Evolutionary conservation across 2,888 invertebrate genomes (phyloP), one percentile per base, ranked within the genome.

Genomic region (Macropis europaea): DNA sequence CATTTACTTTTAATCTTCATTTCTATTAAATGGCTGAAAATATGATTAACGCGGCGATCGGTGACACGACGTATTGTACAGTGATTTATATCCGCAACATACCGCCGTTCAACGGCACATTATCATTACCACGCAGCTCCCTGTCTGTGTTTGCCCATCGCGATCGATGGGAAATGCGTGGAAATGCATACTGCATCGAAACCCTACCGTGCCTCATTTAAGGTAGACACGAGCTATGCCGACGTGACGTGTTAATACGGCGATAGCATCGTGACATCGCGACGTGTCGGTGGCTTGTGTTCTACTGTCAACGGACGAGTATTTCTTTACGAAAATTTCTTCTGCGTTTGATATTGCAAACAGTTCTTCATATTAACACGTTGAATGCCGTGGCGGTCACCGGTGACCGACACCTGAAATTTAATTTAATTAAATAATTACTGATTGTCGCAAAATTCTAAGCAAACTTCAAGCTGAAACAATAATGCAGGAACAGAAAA

Each of bases 161-260:
- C 50, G 68, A 67, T 69, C 57, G 67, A 69, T 69, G 50, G 69
- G 67, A 69, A 69, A 57, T 59, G 52, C 67, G 69, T 56, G 69
- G 57, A 45, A 59, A 69, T 69, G 57, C 57, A 52, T 57, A 59
- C 67, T 52, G 50, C 68, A 59, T 59, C 68, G n/a, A 43, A 67
- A 67, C 19, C 57, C 57, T 43, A 26, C 24, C 17, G 67, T 52
- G 68, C 57, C 56, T 69, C 68, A 57, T 69, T 69, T 69, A 69
- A 69, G 69, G 67, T 45, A 24, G 56, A 45, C 56, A 24, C 56
- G 54, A 9, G 24, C 52, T 7, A 62, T 53, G 57, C 43, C 17
- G n/a, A 32, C 45, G 36, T 52, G 50, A 67, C 56, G 67, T 50
- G 67, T 66, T 69, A 69, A 69, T 69, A 67, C 57, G 43, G n/a